Evolutionary conservation across 2,113 vertebrate genomes (phyloP).

Genomic region (Hippocampus mohnikei): DNA sequence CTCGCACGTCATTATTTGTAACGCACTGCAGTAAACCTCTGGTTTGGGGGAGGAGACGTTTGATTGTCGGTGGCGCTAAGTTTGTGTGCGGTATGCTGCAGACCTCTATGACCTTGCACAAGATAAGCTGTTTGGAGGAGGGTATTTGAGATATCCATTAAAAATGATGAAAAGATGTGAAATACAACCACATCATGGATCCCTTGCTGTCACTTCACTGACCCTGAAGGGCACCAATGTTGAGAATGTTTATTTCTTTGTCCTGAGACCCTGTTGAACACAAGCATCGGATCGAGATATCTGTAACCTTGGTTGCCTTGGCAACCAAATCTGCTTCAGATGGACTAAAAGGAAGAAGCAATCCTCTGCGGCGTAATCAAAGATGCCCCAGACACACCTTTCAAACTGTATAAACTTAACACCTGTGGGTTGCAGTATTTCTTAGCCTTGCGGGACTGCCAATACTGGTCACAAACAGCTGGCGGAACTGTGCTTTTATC

Average conservation of each 20-base stretch:
- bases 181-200: background rate
- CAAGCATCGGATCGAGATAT: background rate
- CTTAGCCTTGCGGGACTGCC: background rate
- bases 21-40: background rate
- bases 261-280: background rate
- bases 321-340: background rate
- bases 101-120: background rate
- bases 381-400: background rate
- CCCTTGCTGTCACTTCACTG: background rate
- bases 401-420: background rate
- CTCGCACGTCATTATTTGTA: background rate
- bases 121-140: background rate
- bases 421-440: background rate
- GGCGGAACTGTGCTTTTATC: background rate
- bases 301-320: background rate
- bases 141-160: background rate
- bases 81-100: background rate
- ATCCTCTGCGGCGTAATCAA: background rate
- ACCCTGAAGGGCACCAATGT: background rate
- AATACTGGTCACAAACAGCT: background rate
- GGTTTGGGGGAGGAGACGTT: background rate
- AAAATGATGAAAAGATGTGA: constrained; percentile 1
- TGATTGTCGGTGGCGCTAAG: too few relatives aligned
- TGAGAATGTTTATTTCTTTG: background rate
- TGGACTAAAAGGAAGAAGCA: background rate